Base-by-base conservation (phyloP, 2,113 vertebrate species). In the Dromiciops gliroides region DNA sequence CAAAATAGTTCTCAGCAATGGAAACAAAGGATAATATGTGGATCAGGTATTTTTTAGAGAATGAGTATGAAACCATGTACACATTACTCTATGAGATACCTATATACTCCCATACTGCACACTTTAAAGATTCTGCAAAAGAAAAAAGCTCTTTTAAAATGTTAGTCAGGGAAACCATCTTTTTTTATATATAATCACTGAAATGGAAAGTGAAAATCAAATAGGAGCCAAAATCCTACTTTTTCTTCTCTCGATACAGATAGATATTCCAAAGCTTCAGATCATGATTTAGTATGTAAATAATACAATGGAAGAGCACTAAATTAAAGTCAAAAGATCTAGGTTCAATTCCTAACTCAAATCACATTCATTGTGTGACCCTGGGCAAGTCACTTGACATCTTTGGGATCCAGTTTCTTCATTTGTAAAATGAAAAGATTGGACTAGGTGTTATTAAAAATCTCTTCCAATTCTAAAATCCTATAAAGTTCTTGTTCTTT, bases 1-100 rank as follows among this genome's bases (percentile, higher is more conserved):
- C 88, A 89, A 91, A 95, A 95, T 89, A 94, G 50, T 53, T 95
- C 51, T 92, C 90, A 90, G 95, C 31, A 37, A 3, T 92, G 56
- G 93, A 88, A 94, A 94, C 51, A 48, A 26, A 75, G 44, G n/a
- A 49, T 23, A 49, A 52, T 52, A 60, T 9, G 90, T 89, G 47
- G 48, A 44, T 11, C 88, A 93, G 90, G 92, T 53, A 92, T 53
- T 94, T 92, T n/a, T 56, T 48, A 90, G 89, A 93, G 26, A 44
- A 51, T 25, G 56, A 51, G 91, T 90, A 1, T 94, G 51, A 91
- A 89, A 91, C 90, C 60, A 51, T 22, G 26, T 83, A n/a, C 51
- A 60, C 89, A 28, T 28, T 90, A 90, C 8, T 90, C 24, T 50
- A 92, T 56, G 48, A 37, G 51, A 50, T 94, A 93, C 2, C 5